A percentile compares a stretch with the other conserved stretches of the same genome.
These are phyloP conservation scores for Heptranchias perlo DNA, from an alignment of 2,113 vertebrate genomes.

Conservation along the genomic window DNA sequence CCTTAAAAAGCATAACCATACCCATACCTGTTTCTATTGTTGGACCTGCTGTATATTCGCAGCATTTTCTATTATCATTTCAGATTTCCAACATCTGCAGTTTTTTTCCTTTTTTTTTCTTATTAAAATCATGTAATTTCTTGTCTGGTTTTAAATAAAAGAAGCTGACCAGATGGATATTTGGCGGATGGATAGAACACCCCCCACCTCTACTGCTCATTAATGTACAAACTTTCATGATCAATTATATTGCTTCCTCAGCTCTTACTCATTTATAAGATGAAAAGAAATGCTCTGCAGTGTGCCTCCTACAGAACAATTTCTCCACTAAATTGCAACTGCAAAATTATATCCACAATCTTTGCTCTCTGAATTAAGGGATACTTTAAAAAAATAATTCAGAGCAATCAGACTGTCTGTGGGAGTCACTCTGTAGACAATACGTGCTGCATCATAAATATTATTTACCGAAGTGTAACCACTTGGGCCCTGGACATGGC, in stretches of 20 bases:
- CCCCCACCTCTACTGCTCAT: not conserved
- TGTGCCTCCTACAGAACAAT: not conserved
- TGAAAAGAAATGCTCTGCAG: not conserved
- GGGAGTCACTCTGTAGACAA: not conserved
- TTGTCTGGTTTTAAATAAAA: not conserved
- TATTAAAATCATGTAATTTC: not conserved
- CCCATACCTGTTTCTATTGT: not conserved
- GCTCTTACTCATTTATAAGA: not conserved
- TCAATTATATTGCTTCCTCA: not conserved
- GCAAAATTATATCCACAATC: not conserved
- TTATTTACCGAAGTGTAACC: not conserved
- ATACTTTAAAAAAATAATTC: not conserved
- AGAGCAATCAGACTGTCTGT: constrained; percentile 22
- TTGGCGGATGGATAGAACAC: too few species aligned
- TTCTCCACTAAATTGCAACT: not conserved
- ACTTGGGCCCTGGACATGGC: not conserved
- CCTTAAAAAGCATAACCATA: not conserved
- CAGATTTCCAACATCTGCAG: not conserved
- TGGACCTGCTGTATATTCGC: not conserved
- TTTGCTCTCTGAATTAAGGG: not conserved
- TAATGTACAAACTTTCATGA: not conserved
- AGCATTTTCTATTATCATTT: not conserved
- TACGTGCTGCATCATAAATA: not conserved
- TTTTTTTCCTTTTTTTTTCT: not conserved
- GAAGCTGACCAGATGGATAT: not conserved